phyloP scores from a whole-genome alignment of 2,888 invertebrate genomes.

The Amphiduros pacificus region DNA sequence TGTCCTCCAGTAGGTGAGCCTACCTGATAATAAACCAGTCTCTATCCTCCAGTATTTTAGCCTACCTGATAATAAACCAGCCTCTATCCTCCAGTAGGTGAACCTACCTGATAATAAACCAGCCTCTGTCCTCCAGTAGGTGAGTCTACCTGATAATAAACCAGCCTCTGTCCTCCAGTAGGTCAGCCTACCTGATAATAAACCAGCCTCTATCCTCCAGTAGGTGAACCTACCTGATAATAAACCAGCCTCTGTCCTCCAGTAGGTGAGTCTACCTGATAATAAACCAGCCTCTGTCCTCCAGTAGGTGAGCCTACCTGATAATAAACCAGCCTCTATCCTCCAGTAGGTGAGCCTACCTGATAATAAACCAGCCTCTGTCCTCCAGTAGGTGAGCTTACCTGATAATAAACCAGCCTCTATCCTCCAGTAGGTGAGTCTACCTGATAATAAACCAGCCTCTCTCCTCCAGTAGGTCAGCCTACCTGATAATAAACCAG shows the following conservation, averaged over 20 bases:
- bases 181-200: slow-evolving; percentile 80
- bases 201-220: slow-evolving; percentile 91
- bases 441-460: slow-evolving; percentile 95
- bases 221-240: slow-evolving; percentile 80
- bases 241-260: slow-evolving; percentile 91
- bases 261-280: slow-evolving; percentile 80
- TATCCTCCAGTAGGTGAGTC: slow-evolving; percentile 76
- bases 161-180: slow-evolving; percentile 88
- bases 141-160: slow-evolving; percentile 86
- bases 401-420: slow-evolving; percentile 95
- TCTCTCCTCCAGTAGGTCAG: slow-evolving; percentile 80
- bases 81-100: slow-evolving; percentile 87
- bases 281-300: slow-evolving; percentile 92
- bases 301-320: slow-evolving; percentile 76
- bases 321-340: slow-evolving; percentile 95
- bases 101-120: slow-evolving; percentile 86
- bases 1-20: slow-evolving; percentile 76
- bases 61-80: slow-evolving; percentile 88
- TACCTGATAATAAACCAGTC: slow-evolving; percentile 95
- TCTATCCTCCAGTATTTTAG: slow-evolving; percentile 78
- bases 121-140: slow-evolving; percentile 86
- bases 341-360: slow-evolving; percentile 78
- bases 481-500: slow-evolving; percentile 88
- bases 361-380: slow-evolving; percentile 91
- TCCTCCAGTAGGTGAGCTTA: slow-evolving; percentile 79